Base-by-base conservation (phyloP, 53 echinoderm and acorn worm genomes). In the Paracentrotus lividus region DNA sequence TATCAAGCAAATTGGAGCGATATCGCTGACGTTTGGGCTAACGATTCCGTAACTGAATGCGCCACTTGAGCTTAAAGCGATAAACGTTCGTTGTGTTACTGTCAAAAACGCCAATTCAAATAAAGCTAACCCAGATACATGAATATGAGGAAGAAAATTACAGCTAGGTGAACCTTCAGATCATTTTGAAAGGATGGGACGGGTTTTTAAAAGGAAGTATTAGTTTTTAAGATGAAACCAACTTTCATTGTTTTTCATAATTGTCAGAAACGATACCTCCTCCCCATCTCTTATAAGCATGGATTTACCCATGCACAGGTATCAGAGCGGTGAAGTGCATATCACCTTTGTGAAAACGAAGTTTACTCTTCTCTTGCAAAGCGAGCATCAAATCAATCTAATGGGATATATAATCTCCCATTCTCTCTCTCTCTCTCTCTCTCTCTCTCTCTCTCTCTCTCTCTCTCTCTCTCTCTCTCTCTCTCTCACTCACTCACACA, bases 391-490 rank as follows among this genome's bases (percentile, higher is more conserved):
- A 67, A 32, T 67, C 31, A 67, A 44, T 81, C 13, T n/a, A n/a
- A n/a, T n/a, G n/a, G n/a, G n/a, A n/a, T n/a, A n/a, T n/a, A n/a
- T n/a, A n/a, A 49, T 27, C 24, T 49, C 72, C 43, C 88, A 13
- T 24, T n/a, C 15, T 42, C 49, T 44, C 29, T 45, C 21, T 88
- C 1, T 34, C 6, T 55, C 38, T 88, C 40, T 26, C 64, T 8
- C 64, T 61, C 29, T 51, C 85, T 85, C 43, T 87, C 2, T 56
- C 87, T 87, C 36, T 38, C 21, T 87, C 20, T 87, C 87, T 58
- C 3, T 57, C 44, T 34, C 8, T 49, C 13, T 67, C 42, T 4
- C 15, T 32, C 2, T 29, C 49, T 51, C 42, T 43, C 6, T 15
- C 24, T 45, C 18, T 45, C 0, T 85, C 7, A 0, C 40, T 34